Conservation (phyloP, 2,888 invertebrate species). For the Rhogogaster chlorosoma region DNA sequence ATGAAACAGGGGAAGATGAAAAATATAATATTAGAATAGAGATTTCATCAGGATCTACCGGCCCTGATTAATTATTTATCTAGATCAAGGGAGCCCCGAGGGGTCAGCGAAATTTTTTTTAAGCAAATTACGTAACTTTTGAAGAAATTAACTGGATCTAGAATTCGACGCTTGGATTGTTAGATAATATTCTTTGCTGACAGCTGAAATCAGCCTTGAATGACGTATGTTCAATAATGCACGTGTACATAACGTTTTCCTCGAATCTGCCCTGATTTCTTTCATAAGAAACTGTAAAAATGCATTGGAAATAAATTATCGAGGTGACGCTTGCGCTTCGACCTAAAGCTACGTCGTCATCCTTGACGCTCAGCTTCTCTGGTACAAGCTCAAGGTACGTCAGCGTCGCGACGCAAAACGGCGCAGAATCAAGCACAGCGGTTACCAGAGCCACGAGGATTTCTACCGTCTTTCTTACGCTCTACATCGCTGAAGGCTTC, state of each 20-base stretch:
- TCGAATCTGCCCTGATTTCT: background rate
- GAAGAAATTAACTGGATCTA: background rate
- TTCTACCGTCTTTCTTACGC: conserved; percentile 29
- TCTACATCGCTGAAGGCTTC: conserved; percentile 33
- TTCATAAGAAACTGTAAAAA: background rate
- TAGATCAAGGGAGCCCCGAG: background rate
- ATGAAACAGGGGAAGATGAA: background rate
- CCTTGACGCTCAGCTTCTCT: conserved; percentile 33
- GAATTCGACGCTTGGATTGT: background rate
- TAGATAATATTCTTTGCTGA: background rate
- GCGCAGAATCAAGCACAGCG: conserved; percentile 46
- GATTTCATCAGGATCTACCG: background rate
- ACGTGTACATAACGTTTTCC: background rate
- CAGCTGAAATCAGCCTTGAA: background rate
- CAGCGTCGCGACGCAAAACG: conserved; percentile 37
- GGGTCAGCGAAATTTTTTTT: background rate
- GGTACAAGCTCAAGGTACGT: background rate
- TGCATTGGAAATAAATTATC: background rate
- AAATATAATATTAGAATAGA: background rate
- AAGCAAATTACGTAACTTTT: background rate
- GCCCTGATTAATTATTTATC: background rate
- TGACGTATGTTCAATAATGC: background rate
- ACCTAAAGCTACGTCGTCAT: background rate
- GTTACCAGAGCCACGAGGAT: conserved; percentile 31
- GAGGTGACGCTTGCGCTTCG: conserved; percentile 15